Conservation (phyloP, 2,113 vertebrate species). For the Pristiophorus japonicus region DNA sequence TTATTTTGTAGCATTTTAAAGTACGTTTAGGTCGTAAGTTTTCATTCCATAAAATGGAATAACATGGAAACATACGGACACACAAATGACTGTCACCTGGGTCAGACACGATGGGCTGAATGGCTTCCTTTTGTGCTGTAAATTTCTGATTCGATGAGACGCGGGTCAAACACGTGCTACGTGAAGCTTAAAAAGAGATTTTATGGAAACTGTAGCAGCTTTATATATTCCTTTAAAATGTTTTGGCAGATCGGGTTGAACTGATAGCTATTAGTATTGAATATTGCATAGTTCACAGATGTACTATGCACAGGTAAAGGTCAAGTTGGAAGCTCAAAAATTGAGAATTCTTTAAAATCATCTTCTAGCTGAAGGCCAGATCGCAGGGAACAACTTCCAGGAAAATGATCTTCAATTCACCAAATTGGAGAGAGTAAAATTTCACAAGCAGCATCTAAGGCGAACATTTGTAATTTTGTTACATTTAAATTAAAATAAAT, state of each 20-base stretch:
- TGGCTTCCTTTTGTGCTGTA: no score
- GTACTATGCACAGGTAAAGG: slow-evolving; percentile 15
- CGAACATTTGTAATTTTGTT: background rate
- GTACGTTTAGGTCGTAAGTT: background rate
- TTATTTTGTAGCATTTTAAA: background rate
- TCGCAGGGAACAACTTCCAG: background rate
- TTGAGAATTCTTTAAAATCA: background rate
- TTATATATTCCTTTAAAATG: background rate
- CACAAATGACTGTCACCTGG: background rate
- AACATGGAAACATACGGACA: background rate
- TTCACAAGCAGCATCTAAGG: background rate
- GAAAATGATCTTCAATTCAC: background rate
- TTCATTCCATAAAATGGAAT: background rate
- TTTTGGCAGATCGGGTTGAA: background rate
- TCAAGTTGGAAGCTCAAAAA: background rate
- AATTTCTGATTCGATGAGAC: no score
- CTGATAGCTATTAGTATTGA: background rate
- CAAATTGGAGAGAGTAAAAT: background rate
- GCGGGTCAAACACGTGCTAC: background rate
- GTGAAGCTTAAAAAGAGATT: background rate
- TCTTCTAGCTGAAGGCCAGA: background rate
- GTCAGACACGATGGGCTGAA: no score
- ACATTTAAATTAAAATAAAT: background rate
- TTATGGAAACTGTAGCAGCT: background rate
- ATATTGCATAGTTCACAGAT: slow-evolving; percentile 27